Evolutionary conservation across 2,888 invertebrate genomes (phyloP).

Genomic region (Rhagophthalmus giganteus): DNA sequence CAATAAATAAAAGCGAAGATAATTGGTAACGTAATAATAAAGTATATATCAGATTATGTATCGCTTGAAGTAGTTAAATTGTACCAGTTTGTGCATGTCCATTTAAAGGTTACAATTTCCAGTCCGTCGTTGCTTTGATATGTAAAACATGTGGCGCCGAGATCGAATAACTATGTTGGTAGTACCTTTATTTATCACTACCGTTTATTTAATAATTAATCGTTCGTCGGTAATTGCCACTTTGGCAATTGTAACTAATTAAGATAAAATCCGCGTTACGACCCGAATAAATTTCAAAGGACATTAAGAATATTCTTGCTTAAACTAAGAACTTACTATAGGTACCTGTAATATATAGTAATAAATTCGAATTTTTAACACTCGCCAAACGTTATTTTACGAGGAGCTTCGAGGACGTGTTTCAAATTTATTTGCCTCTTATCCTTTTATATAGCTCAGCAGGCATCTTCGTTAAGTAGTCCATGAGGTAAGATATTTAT

Average conservation of each 20-base stretch:
- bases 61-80: conserved; percentile 14
- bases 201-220: conserved; percentile 52
- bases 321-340: conserved; percentile 12
- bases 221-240: conserved; percentile 48
- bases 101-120: conserved; percentile 23
- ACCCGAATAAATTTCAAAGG: conserved; percentile 1
- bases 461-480: conserved; percentile 42
- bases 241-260: conserved; percentile 20
- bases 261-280: too few relatives aligned
- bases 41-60: conserved; percentile 12
- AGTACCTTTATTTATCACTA: conserved; percentile 47
- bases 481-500: conserved; percentile 44
- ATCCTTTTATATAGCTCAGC: conserved; percentile 36
- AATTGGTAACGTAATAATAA: conserved; percentile 12
- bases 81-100: conserved; percentile 15
- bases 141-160: conserved; percentile 40
- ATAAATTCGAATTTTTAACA: conserved; percentile 29
- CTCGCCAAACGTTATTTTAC: conserved; percentile 27
- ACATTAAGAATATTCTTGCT: conserved; percentile 8
- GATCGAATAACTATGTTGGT: conserved; percentile 36
- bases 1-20: conserved; percentile 3
- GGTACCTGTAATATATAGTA: conserved; percentile 21
- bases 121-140: conserved; percentile 17
- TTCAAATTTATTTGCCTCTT: conserved; percentile 34
- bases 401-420: conserved; percentile 28